phyloP scores from a whole-genome alignment of 2,113 vertebrate species.

The Potamarius usumacintae region DNA sequence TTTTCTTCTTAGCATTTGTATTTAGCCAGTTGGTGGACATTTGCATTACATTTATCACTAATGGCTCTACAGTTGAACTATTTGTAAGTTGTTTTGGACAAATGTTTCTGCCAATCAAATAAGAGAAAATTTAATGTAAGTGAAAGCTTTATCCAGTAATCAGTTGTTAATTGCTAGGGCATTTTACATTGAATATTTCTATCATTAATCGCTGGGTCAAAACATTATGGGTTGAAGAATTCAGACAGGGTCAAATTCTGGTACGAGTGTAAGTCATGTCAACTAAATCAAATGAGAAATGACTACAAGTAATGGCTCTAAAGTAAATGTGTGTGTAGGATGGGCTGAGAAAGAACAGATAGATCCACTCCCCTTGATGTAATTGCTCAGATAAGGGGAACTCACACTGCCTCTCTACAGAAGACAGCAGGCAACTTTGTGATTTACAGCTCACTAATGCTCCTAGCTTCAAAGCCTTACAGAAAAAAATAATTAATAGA shows the following conservation, averaged over 20 bases:
- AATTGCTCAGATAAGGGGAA: conserved; percentile 73
- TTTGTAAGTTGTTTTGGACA: neutral
- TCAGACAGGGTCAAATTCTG: conserved; percentile 57
- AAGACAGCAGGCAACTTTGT: conserved; percentile 64
- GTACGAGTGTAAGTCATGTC: conserved; percentile 51
- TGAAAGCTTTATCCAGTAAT: neutral
- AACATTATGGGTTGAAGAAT: conserved; percentile 54
- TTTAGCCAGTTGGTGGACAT: neutral
- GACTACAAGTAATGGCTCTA: conserved; percentile 42
- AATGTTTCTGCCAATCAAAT: neutral
- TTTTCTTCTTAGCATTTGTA: neutral
- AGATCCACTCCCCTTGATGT: conserved; percentile 66
- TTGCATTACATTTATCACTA: neutral
- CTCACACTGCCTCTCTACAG: conserved; percentile 64
- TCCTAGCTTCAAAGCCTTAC: conserved; percentile 63
- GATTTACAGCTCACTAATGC: conserved; percentile 72
- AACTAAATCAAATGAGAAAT: conserved; percentile 54
- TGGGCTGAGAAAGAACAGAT: conserved; percentile 62
- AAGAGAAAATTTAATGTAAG: neutral
- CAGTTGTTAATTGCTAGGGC: neutral
- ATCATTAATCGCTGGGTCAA: conserved; percentile 40
- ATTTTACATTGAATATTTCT: conserved; percentile 15
- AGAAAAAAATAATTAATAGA: conserved; percentile 58
- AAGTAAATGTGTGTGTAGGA: conserved; percentile 20
- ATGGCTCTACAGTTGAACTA: neutral